A percentile compares a stretch with the other conserved stretches of the same genome.
phyloP scores from a whole-genome alignment of 2,888 invertebrate genomes.

The Agonum fuliginosum region DNA sequence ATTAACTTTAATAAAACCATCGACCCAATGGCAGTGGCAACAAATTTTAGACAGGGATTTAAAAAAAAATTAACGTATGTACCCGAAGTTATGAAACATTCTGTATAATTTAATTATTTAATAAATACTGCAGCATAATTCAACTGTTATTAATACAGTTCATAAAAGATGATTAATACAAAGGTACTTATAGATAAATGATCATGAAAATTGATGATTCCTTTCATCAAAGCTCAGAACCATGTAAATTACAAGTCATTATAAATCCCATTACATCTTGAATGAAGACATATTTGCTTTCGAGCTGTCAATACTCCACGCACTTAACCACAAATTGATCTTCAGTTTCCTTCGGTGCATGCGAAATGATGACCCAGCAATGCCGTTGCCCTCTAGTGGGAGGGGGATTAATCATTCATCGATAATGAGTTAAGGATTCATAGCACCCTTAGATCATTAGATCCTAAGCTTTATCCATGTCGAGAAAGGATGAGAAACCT shows the following conservation, averaged over 20 bases:
- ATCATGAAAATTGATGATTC: neutral
- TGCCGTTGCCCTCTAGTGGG: neutral
- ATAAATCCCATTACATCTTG: constrained; percentile 4
- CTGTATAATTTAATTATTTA: too few species aligned
- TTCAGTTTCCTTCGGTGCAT: neutral
- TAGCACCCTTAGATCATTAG: neutral
- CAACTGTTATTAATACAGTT: too few species aligned
- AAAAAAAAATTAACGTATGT: too few species aligned
- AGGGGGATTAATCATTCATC: constrained; percentile 29
- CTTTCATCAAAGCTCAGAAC: neutral
- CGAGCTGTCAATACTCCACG: constrained; percentile 1
- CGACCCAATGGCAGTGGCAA: too few species aligned
- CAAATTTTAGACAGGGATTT: too few species aligned
- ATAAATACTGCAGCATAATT: too few species aligned
- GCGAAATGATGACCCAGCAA: constrained; percentile 1
- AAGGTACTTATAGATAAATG: neutral
- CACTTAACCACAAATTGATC: constrained; percentile 17
- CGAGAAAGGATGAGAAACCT: neutral
- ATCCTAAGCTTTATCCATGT: neutral
- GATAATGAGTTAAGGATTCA: constrained; percentile 22
- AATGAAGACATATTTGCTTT: constrained; percentile 21
- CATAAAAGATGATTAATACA: too few species aligned
- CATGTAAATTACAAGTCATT: constrained; percentile 17
- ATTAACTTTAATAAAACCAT: too few species aligned
- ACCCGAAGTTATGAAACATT: too few species aligned